Evolutionary conservation across 2,888 invertebrate species (phyloP).

Genomic region (Liopterus haemorrhoidalis): DNA sequence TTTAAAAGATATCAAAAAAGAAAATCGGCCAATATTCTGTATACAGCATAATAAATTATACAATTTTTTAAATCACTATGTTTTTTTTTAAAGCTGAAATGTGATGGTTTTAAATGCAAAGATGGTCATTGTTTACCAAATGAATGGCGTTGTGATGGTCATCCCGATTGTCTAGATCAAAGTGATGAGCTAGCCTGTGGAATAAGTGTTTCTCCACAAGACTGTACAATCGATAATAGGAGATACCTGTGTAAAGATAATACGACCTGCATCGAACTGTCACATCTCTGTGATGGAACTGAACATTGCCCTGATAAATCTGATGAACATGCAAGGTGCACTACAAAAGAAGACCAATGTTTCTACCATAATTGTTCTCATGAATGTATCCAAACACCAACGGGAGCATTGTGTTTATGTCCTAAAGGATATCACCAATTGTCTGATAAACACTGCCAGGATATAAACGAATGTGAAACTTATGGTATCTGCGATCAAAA

Average conservation of each 20-base stretch:
- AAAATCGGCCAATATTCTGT: no score
- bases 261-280: slow-evolving; percentile 50
- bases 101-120: slow-evolving; percentile 58
- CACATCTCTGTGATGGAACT: slow-evolving; percentile 51
- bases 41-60: slow-evolving; percentile 21
- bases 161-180: slow-evolving; percentile 54
- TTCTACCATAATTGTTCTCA: slow-evolving; percentile 44
- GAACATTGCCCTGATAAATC: slow-evolving; percentile 56
- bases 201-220: slow-evolving; percentile 41
- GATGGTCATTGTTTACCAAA: slow-evolving; percentile 51
- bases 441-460: slow-evolving; percentile 48
- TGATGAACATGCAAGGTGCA: slow-evolving; percentile 53
- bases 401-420: slow-evolving; percentile 56
- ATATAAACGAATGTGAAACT: slow-evolving; percentile 59
- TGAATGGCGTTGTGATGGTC: slow-evolving; percentile 52
- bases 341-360: slow-evolving; percentile 42
- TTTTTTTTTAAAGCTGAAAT: slow-evolving; percentile 39
- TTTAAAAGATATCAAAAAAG: no score
- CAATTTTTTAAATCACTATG: slow-evolving; percentile 5
- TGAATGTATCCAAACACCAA: slow-evolving; percentile 46
- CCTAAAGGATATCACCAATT: slow-evolving; percentile 43
- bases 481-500: slow-evolving; percentile 64
- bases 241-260: slow-evolving; percentile 52
- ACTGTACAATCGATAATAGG: slow-evolving; percentile 48
- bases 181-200: slow-evolving; percentile 53